These are phyloP conservation scores for Forpus xanthops DNA, from an alignment of 2,797 vertebrate species.

Conservation along the genomic window DNA sequence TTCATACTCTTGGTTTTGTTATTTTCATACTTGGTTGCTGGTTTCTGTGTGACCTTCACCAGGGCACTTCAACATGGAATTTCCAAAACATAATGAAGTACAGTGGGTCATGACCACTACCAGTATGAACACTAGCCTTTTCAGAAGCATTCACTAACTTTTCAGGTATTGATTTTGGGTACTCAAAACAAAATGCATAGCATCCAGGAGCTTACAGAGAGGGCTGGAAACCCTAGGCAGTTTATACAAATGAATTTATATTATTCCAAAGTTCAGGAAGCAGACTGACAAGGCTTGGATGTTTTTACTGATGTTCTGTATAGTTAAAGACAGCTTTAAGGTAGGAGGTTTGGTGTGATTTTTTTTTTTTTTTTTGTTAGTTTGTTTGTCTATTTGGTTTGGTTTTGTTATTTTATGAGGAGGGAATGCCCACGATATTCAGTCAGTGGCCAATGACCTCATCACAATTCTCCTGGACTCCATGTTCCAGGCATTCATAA, in stretches of 20 bases:
- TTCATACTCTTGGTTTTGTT: neutral
- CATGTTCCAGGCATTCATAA: neutral
- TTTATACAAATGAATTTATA: neutral
- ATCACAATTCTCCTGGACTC: neutral
- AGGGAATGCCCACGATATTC: neutral
- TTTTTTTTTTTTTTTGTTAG: neutral
- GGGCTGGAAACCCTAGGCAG: neutral
- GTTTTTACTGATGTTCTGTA: neutral
- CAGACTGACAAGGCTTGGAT: neutral
- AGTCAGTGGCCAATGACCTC: neutral
- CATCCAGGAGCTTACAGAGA: neutral
- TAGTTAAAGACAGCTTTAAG: neutral
- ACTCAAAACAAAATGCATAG: neutral
- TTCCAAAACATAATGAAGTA: neutral
- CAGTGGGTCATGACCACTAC: neutral
- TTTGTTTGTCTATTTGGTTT: neutral
- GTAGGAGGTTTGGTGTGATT: rapidly evolving
- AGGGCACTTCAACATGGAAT: neutral
- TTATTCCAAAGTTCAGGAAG: neutral
- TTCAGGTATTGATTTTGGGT: neutral
- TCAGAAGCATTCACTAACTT: neutral
- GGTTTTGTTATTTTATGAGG: neutral
- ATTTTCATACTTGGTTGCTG: neutral
- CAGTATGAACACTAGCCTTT: neutral
- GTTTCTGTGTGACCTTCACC: neutral